Evolutionary conservation across 2,888 invertebrate species (phyloP), one percentile per base, ranked within the genome.

Genomic region (Eristalinus aeneus): DNA sequence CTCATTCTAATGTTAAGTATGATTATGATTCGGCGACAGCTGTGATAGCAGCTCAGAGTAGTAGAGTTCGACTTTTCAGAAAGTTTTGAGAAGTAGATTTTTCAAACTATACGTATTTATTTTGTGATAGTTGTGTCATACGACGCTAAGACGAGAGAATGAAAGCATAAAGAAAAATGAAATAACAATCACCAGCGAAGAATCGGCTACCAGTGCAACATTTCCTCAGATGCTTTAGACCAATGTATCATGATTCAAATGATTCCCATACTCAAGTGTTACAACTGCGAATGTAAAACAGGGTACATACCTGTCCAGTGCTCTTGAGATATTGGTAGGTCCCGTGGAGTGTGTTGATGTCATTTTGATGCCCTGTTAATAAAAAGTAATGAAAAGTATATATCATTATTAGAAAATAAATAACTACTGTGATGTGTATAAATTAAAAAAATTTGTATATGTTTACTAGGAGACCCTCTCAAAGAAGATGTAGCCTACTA

Each of bases 231-330:
- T 82, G 87, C 77, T 86, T 85, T 77, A 76, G 68, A 85, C 81
- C 81, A 85, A 81, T 77, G 63, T 73, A 63, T 67, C 11, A 87
- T 80, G 83, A 83, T 75, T 82, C 78, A 34, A 58, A 86, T 79
- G 87, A 80, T 83, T 74, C 74, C 78, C 83, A 78, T 58, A 81
- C 71, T 88, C 61, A 77, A 88, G 88, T 89, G 88, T 46, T 81
- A 71, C 82, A 82, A 75, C 39, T 61, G 8, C 36, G 12, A 68
- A 76, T 73, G 88, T 89, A 87, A 54, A 36, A 77, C 27, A 68
- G 82, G 69, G 60, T 34, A 90, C 93, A 93, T 92, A 95, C 94
- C 93, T 94, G 94, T 69, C 94, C 94, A n/a, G 94, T 94, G 90
- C 94, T 94, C 89, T 94, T 94, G 34, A 95, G 91, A 83, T 94